phyloP scores from a whole-genome alignment of 2,113 vertebrate species.

The Xenotilapia flavipinnis region DNA sequence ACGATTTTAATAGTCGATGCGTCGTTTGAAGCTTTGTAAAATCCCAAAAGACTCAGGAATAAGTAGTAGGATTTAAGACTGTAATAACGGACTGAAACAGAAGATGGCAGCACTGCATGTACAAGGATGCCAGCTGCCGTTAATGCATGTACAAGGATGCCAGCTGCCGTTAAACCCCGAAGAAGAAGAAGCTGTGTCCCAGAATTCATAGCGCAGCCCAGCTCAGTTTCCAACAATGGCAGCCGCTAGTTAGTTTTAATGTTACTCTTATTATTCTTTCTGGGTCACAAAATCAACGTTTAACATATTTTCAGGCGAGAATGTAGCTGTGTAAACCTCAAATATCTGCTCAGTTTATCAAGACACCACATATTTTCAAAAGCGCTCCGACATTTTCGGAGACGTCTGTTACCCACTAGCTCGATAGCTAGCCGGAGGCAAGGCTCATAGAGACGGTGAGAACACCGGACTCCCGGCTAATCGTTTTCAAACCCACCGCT shows the following conservation, averaged over 20 bases:
- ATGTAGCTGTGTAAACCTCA: not conserved
- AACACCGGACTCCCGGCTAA: fast-evolving
- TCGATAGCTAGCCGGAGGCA: fast-evolving
- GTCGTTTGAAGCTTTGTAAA: not conserved
- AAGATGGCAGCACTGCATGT: not conserved
- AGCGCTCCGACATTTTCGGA: fast-evolving
- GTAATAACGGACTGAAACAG: not conserved
- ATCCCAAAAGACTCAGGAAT: not conserved
- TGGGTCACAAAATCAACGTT: not conserved
- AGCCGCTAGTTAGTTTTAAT: not conserved
- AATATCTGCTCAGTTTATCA: not conserved
- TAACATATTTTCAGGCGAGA: not conserved
- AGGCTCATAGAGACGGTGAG: too few relatives aligned
- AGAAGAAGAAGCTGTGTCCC: not conserved
- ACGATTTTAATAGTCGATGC: not conserved
- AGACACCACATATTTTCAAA: not conserved
- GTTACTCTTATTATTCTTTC: not conserved
- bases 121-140: not conserved
- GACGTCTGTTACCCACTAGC: not conserved
- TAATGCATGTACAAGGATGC: not conserved
- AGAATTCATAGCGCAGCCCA: not conserved
- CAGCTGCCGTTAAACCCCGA: not conserved
- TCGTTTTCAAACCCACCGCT: fast-evolving
- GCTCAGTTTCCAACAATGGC: not conserved
- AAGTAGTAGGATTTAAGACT: not conserved